Percentiles rank a stretch among this genome's conserved stretches.
phyloP scores from a whole-genome alignment of 2,888 invertebrate species.

The Rosalia funebris region DNA sequence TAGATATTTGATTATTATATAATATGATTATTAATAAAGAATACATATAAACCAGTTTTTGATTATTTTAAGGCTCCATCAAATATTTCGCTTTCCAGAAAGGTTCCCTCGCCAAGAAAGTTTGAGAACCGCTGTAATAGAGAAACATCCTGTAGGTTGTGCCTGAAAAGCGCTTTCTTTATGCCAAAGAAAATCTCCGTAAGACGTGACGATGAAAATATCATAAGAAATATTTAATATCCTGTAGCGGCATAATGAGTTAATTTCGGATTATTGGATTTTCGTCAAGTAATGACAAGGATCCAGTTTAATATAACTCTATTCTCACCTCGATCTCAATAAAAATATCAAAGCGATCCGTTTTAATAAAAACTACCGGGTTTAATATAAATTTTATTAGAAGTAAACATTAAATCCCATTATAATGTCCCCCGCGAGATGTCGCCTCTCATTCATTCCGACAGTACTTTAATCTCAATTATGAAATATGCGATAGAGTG shows the following conservation, averaged over 20 bases:
- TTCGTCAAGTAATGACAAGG: conserved; percentile 10
- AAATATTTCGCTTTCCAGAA: too few relatives aligned
- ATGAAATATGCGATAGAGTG: background rate
- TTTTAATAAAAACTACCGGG: background rate
- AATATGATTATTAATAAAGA: too few relatives aligned
- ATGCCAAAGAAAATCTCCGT: background rate
- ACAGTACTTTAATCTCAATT: background rate
- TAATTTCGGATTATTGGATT: conserved; percentile 13
- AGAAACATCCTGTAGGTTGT: too few relatives aligned
- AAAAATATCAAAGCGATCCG: background rate
- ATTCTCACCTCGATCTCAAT: background rate
- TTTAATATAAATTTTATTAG: background rate
- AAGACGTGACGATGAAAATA: background rate
- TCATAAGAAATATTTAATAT: background rate
- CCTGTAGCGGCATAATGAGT: background rate
- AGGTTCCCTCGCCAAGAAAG: too few relatives aligned
- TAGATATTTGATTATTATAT: too few relatives aligned
- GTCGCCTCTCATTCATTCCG: background rate
- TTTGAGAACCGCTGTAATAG: too few relatives aligned
- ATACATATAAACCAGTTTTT: too few relatives aligned
- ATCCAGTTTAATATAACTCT: conserved; percentile 6
- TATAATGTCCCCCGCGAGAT: background rate
- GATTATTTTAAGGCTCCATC: too few relatives aligned
- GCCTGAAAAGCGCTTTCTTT: too few relatives aligned
- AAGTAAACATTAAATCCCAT: background rate